Percentiles rank a stretch among this genome's conserved stretches.
phyloP scores from a whole-genome alignment of 2,113 vertebrate species.

The Pavo muticus region DNA sequence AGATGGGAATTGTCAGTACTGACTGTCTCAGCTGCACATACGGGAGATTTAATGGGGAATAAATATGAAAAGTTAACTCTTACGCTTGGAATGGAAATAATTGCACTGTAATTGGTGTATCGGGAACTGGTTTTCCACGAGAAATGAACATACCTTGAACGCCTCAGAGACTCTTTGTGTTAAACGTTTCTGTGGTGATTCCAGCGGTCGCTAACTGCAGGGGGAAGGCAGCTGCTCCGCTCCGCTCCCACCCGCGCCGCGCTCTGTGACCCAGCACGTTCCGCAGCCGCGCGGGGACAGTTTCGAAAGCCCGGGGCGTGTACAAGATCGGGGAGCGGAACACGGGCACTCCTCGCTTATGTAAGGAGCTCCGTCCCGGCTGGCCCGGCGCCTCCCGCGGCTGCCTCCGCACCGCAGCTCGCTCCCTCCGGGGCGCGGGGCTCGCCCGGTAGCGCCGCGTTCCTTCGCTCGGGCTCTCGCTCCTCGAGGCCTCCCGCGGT shows the following conservation, averaged over 20 bases:
- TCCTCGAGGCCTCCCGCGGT: background rate
- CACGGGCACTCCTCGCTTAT: background rate
- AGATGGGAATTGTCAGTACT: background rate
- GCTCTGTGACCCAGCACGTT: background rate
- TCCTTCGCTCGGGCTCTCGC: background rate
- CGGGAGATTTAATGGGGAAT: accelerated
- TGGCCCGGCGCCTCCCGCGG: background rate
- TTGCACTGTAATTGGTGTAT: accelerated
- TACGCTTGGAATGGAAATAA: background rate
- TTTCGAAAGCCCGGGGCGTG: slow-evolving; percentile 30
- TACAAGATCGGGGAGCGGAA: background rate
- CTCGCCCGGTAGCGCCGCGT: too few species aligned
- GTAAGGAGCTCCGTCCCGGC: background rate
- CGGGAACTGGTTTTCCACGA: background rate
- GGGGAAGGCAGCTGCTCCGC: background rate
- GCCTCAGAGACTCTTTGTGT: background rate
- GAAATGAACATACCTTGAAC: background rate
- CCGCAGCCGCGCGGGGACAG: background rate
- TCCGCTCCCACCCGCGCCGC: too few species aligned
- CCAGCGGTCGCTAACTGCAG: background rate
- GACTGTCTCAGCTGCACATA: too few species aligned
- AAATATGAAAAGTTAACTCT: background rate
- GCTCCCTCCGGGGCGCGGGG: accelerated
- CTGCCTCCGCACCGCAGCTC: background rate
- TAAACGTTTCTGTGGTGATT: background rate